Evolutionary conservation across 2,888 invertebrate species (phyloP).

Genomic region (Leucozona laternaria): DNA sequence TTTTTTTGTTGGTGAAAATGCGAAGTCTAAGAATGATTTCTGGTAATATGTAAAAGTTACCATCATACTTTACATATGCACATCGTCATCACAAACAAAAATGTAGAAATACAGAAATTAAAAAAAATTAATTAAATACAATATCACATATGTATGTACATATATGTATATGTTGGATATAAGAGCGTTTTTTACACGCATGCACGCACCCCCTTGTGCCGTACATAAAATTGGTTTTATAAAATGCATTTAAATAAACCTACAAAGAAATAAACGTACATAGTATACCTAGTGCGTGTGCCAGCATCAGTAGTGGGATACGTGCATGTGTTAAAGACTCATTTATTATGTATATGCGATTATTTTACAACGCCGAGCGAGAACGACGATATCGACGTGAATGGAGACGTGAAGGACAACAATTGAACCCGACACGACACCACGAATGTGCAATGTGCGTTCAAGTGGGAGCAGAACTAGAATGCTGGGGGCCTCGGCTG

Average conservation of each 20-base stretch:
- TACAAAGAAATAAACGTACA: neutral
- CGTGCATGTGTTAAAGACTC: slow-evolving; percentile 26
- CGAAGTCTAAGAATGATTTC: too few species aligned
- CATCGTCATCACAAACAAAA: neutral
- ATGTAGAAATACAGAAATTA: neutral
- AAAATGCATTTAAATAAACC: slow-evolving; percentile 51
- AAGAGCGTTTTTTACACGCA: slow-evolving; percentile 46
- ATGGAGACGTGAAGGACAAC: slow-evolving; percentile 23
- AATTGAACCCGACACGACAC: neutral
- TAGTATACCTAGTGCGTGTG: slow-evolving; percentile 28
- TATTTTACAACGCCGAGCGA: slow-evolving; percentile 47
- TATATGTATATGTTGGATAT: neutral
- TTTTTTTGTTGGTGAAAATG: neutral
- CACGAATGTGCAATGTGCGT: slow-evolving; percentile 46
- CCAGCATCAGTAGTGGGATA: too few species aligned
- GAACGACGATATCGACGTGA: neutral
- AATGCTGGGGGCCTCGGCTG: neutral
- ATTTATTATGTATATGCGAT: slow-evolving; percentile 62
- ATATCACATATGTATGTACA: neutral
- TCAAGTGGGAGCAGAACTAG: neutral
- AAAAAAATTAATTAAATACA: slow-evolving; percentile 29
- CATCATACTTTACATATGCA: too few species aligned
- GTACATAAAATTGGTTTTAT: slow-evolving; percentile 52
- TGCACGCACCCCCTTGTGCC: slow-evolving; percentile 43
- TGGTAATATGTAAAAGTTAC: too few species aligned